Evolutionary conservation across 2,888 invertebrate genomes (phyloP), one percentile per base, ranked within the genome.

Genomic region (Oxytorus armatus): DNA sequence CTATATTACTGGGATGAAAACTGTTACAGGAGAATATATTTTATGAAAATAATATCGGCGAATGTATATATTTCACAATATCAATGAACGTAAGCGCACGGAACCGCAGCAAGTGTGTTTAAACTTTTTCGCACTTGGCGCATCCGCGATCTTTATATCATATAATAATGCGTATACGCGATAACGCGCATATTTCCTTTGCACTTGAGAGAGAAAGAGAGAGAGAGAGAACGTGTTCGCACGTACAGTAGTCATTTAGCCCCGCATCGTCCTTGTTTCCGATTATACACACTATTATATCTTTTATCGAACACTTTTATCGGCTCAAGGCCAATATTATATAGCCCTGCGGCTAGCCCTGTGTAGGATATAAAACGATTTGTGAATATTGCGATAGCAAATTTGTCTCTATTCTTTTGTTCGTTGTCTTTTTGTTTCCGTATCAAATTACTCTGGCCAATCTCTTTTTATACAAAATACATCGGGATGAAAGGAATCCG

Each of bases 261-360:
- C 65, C 66, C 57, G 49, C 55, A 29, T 42, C 47, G 18, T 59
- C 66, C 36, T 51, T 59, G 49, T 29, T 25, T 59, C 47, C 61
- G n/a, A 10, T 25, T 59, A 21, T 10, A 68, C 42, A 11, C 61
- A 18, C 51, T 39, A 51, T 16, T 61, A 69, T 61, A 61, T 61
- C 16, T 51, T 61, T 61, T 76, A 76, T 69, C 68, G 39, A 76
- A 25, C 29, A 49, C 36, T 70, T 68, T 77, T 65, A 77, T 77
- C 77, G 57, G 14, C 23, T 36, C 47, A 65, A 70, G 63, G 63
- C 55, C 63, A 70, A 65, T 55, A 57, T 76, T 70, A 47, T 61
- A 42, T 61, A 72, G 53, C 61, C 55, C 23, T 23, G 59, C 36
- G 23, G 61, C 47, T 63, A 47, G 47, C 36, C 49, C 25, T 21